Percentiles rank a stretch among this genome's conserved stretches.
Conservation (phyloP, 2,797 vertebrate species). For the Poeciliopsis presidionis region DNA sequence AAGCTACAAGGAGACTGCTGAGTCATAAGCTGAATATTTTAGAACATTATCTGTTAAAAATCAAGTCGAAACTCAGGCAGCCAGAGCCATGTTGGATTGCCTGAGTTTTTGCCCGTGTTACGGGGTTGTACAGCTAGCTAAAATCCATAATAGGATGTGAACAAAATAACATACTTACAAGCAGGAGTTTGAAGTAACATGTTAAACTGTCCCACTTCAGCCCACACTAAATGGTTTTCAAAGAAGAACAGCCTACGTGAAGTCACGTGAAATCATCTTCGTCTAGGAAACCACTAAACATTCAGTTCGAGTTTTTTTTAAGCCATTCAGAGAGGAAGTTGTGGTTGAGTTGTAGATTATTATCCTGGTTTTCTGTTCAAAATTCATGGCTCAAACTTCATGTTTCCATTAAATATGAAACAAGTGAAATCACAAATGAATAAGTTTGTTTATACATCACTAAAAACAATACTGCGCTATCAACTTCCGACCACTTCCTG, state of each 20-base stretch:
- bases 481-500: too few species aligned
- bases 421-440: too few species aligned
- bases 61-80: not conserved
- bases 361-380: not conserved
- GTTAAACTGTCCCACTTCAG: not conserved
- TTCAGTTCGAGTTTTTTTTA: not conserved
- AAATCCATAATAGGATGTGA: not conserved
- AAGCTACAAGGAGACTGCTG: slow-evolving; percentile 3
- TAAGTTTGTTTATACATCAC: too few species aligned
- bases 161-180: not conserved
- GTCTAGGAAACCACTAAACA: not conserved
- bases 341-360: not conserved
- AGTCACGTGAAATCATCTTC: not conserved
- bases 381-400: not conserved
- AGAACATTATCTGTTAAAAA: not conserved
- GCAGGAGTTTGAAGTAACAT: not conserved
- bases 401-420: not conserved
- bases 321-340: not conserved
- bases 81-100: not conserved
- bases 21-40: not conserved
- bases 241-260: not conserved
- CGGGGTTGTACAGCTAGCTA: not conserved
- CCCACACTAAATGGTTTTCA: not conserved
- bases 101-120: not conserved
- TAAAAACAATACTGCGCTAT: too few species aligned